Conservation (phyloP, 2,113 vertebrate genomes). For the Cephalopholis sonnerati region DNA sequence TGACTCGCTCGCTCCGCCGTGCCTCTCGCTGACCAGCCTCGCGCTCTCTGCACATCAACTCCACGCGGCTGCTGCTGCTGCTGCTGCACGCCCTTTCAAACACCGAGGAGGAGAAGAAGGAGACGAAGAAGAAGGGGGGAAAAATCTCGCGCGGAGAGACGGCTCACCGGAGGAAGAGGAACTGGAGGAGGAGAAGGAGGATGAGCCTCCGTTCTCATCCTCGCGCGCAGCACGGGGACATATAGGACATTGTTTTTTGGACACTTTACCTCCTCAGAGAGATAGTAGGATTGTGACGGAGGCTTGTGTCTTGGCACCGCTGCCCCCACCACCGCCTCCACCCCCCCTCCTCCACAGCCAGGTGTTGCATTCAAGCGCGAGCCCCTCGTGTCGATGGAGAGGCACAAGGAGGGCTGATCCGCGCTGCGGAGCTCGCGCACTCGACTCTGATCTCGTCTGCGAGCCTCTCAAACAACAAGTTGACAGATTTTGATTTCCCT, state of each 20-base stretch:
- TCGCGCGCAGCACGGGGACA: conserved; percentile 37
- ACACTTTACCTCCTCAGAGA: conserved; percentile 1
- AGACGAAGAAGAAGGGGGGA: background rate
- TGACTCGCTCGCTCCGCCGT: conserved; percentile 78
- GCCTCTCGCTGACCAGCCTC: conserved; percentile 61
- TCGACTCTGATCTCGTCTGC: conserved; percentile 22
- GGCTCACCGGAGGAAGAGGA: conserved; percentile 29
- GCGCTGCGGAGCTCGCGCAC: conserved; percentile 37
- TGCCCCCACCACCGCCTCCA: no score
- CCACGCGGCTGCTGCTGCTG: conserved; percentile 50
- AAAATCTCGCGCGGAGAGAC: conserved; percentile 22
- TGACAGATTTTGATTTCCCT: background rate
- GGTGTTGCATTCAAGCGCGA: conserved; percentile 66
- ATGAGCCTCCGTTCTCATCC: conserved; percentile 33
- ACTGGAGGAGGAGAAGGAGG: conserved; percentile 22
- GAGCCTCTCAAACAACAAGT: conserved; percentile 50
- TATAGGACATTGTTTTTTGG: conserved; percentile 16
- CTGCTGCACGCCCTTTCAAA: conserved; percentile 42
- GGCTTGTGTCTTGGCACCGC: background rate
- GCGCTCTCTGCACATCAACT: conserved; percentile 63
- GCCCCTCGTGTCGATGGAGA: conserved; percentile 21
- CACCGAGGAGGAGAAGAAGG: conserved; percentile 31
- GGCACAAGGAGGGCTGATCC: conserved; percentile 33
- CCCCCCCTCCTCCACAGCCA: background rate
- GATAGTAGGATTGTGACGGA: background rate